These are phyloP conservation scores for Girardinichthys multiradiatus DNA, from an alignment of 2,113 vertebrate genomes.

Conservation along the genomic window DNA sequence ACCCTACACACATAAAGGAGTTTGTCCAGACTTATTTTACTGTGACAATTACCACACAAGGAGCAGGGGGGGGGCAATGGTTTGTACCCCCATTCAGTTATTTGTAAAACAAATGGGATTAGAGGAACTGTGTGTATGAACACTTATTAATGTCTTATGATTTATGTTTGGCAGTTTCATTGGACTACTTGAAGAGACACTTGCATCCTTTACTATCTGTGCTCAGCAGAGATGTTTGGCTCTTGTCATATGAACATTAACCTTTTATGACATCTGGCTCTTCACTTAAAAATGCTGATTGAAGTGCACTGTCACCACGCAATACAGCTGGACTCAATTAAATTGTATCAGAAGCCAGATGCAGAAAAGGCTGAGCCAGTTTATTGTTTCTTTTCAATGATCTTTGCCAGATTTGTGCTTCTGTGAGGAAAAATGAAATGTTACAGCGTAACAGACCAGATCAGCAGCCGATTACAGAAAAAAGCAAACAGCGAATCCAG, in stretches of 20 bases:
- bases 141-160: neutral
- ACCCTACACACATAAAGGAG: neutral
- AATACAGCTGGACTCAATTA: conserved; percentile 53
- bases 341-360: conserved; percentile 38
- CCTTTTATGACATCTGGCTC: conserved; percentile 40
- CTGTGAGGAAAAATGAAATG: conserved; percentile 3
- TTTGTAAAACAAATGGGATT: conserved; percentile 1
- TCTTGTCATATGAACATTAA: conserved; percentile 36
- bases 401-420: conserved; percentile 19
- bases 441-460: neutral
- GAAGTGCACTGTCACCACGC: conserved; percentile 42
- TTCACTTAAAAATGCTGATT: conserved; percentile 44
- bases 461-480: conserved; percentile 15
- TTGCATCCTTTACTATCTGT: conserved; percentile 11
- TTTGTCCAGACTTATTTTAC: neutral
- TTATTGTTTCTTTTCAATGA: neutral
- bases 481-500: neutral
- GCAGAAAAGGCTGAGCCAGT: neutral
- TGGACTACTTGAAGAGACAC: conserved; percentile 7
- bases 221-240: conserved; percentile 25
- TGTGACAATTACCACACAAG: conserved; percentile 13
- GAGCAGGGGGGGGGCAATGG: neutral
- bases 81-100: neutral
- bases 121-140: neutral
- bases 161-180: conserved; percentile 5